Percentiles rank a stretch among this genome's conserved stretches.
phyloP scores from a whole-genome alignment of 2,113 vertebrate genomes.

The Apteryx owenii region DNA sequence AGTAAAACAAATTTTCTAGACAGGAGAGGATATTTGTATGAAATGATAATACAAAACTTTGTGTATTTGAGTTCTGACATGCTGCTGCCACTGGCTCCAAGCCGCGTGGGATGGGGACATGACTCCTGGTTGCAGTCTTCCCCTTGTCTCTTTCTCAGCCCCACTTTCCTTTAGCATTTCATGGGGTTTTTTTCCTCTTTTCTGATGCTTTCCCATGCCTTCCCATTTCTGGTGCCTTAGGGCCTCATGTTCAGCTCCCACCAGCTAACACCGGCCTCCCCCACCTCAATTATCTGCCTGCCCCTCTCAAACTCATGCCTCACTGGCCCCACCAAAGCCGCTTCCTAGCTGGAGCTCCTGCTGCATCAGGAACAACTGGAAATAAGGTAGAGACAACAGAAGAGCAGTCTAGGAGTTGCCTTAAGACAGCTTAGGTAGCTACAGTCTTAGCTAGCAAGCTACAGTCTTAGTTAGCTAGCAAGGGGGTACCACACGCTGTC shows the following conservation, averaged over 20 bases:
- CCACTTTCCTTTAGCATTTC: neutral
- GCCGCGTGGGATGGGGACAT: neutral
- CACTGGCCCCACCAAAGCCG: neutral
- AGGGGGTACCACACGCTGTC: fast-evolving
- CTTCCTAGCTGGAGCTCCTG: neutral
- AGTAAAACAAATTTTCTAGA: neutral
- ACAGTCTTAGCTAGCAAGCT: too few species aligned
- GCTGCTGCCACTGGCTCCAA: neutral
- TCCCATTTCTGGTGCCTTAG: neutral
- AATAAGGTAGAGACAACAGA: neutral
- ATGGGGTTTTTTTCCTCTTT: neutral
- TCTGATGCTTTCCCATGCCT: neutral
- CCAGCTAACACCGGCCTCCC: neutral
- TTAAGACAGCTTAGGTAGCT: neutral
- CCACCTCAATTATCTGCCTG: neutral
- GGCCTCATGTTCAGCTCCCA: neutral
- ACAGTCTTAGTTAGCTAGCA: too few species aligned
- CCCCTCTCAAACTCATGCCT: neutral
- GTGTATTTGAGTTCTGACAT: neutral
- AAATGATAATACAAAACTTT: neutral
- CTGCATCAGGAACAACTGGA: neutral
- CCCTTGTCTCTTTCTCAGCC: neutral
- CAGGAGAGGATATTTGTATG: neutral
- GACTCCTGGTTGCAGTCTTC: neutral
- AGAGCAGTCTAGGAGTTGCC: neutral